Evolutionary conservation across 2,888 invertebrate genomes (phyloP).

Genomic region (Tanytarsus gracilentus): DNA sequence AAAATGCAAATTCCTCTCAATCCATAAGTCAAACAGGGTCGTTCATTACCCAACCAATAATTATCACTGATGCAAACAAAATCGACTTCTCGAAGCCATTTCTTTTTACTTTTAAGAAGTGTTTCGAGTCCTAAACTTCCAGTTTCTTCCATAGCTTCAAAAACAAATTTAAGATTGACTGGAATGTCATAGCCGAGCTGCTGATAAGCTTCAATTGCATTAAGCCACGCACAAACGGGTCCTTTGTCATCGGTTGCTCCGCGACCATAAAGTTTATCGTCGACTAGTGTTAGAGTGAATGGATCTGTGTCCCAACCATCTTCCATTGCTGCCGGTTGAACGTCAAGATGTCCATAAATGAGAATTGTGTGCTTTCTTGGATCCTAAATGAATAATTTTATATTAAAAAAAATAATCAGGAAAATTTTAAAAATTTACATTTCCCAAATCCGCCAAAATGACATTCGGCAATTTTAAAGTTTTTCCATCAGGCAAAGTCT

Average conservation of each 20-base stretch:
- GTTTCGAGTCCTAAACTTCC: slow-evolving; percentile 92
- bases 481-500: slow-evolving; percentile 61
- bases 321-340: slow-evolving; percentile 84
- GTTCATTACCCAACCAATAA: slow-evolving; percentile 95
- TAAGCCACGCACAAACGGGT: slow-evolving; percentile 90
- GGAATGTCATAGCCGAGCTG: slow-evolving; percentile 57
- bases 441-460: slow-evolving; percentile 68
- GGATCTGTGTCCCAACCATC: slow-evolving; percentile 97
- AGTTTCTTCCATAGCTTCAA: slow-evolving; percentile 98
- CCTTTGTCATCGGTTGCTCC: slow-evolving; percentile 93
- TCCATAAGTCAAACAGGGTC: slow-evolving; percentile 95
- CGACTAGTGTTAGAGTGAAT: slow-evolving; percentile 75
- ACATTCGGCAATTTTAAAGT: slow-evolving; percentile 76
- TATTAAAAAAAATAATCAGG: neutral
- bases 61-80: slow-evolving; percentile 99
- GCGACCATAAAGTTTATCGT: slow-evolving; percentile 84
- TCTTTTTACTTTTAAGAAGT: slow-evolving; percentile 54
- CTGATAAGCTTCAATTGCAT: slow-evolving; percentile 83
- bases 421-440: slow-evolving; percentile 41
- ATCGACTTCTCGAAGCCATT: slow-evolving; percentile 55
- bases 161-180: slow-evolving; percentile 76
- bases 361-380: slow-evolving; percentile 83
- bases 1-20: slow-evolving; percentile 90
- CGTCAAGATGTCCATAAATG: slow-evolving; percentile 96
- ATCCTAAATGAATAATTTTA: slow-evolving; percentile 45